These are phyloP conservation scores for Drosophila lacicola DNA, from an alignment of 2,888 invertebrate genomes.

Conservation along the genomic window DNA sequence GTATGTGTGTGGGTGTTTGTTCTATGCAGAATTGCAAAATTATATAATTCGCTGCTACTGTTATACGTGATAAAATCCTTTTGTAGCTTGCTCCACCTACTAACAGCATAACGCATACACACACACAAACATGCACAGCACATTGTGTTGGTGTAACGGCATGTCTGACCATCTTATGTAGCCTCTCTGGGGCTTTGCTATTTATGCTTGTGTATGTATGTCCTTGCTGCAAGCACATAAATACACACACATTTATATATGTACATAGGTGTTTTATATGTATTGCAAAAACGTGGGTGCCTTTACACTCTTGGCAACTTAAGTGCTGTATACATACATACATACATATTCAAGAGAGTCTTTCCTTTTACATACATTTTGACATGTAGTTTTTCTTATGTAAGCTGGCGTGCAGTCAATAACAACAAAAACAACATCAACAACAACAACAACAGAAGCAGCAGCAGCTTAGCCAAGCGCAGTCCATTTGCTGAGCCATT, in stretches of 20 bases:
- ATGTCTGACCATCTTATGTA: slow-evolving; percentile 4
- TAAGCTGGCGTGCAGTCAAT: slow-evolving; percentile 53
- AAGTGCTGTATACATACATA: not conserved
- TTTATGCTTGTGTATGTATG: slow-evolving; percentile 32
- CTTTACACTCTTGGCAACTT: not conserved
- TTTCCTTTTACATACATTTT: slow-evolving; percentile 15
- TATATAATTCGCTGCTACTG: slow-evolving; percentile 45
- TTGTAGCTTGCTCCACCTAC: slow-evolving; percentile 29
- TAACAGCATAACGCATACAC: not conserved
- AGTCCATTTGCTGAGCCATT: slow-evolving; percentile 40
- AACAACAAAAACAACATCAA: slow-evolving; percentile 21
- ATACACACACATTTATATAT: not conserved
- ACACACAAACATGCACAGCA: not conserved
- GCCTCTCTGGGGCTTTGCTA: slow-evolving; percentile 12
- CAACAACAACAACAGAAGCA: not conserved
- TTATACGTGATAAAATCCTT: slow-evolving; percentile 35
- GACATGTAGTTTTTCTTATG: slow-evolving; percentile 51
- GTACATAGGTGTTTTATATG: not conserved
- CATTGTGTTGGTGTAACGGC: slow-evolving; percentile 1
- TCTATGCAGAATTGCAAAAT: slow-evolving; percentile 45
- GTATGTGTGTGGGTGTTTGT: slow-evolving; percentile 18
- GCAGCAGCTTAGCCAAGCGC: slow-evolving; percentile 29
- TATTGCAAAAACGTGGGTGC: slow-evolving; percentile 25
- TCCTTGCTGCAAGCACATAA: slow-evolving; percentile 25
- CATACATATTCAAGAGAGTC: not conserved